Conservation (phyloP, 2,797 vertebrate species). For the Avahi laniger region DNA sequence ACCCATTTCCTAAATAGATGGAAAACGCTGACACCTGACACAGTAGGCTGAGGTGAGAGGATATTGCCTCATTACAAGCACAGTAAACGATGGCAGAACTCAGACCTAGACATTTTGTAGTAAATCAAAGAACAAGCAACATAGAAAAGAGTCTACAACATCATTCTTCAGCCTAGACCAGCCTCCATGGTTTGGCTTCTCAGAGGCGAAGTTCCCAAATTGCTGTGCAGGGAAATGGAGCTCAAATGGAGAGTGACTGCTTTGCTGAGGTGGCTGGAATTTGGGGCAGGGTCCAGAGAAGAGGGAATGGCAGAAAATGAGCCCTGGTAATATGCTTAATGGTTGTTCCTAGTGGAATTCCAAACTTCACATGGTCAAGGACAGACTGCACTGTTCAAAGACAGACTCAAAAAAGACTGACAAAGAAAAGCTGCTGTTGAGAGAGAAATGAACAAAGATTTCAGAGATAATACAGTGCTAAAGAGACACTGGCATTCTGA, state of each 20-base stretch:
- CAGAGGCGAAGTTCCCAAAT: not conserved
- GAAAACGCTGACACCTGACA: not conserved
- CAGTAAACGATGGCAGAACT: not conserved
- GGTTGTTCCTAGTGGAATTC: not conserved
- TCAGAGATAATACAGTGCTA: not conserved
- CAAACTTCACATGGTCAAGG: not conserved
- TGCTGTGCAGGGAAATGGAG: not conserved
- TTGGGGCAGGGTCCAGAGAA: not conserved
- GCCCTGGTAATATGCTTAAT: not conserved
- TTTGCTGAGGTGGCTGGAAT: not conserved
- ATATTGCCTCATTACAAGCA: not conserved
- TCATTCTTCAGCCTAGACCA: not conserved
- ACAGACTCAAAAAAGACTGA: not conserved
- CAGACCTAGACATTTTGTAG: not conserved
- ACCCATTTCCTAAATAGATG: not conserved
- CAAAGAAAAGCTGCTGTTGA: not conserved
- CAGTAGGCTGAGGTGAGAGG: not conserved
- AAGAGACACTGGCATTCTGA: not conserved
- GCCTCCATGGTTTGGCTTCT: not conserved
- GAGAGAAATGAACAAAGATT: not conserved
- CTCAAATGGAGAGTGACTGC: not conserved
- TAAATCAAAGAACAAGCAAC: not conserved
- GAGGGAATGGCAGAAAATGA: not conserved
- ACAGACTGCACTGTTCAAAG: not conserved
- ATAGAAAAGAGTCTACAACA: not conserved